These are phyloP conservation scores for Lordiphosa collinella DNA, from an alignment of 1,140 invertebrate genomes.

Conservation along the genomic window DNA sequence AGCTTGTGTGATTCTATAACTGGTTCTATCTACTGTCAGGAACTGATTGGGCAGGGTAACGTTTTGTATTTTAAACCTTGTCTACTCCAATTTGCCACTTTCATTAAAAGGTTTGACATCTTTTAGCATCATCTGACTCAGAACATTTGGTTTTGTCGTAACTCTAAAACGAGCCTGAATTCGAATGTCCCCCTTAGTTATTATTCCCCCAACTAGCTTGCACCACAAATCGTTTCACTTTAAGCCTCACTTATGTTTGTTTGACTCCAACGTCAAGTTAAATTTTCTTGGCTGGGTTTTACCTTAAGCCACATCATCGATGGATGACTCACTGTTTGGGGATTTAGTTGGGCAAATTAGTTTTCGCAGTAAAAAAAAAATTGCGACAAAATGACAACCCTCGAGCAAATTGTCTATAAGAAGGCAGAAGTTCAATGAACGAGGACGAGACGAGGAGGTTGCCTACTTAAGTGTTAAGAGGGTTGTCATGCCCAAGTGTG, in stretches of 20 bases:
- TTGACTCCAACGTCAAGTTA: constrained; percentile 15
- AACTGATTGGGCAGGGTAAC: too few relatives aligned
- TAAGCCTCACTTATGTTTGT: constrained; percentile 52
- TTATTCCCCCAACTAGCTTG: too few relatives aligned
- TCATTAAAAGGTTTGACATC: too few relatives aligned
- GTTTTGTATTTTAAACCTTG: too few relatives aligned
- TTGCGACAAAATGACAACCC: constrained; percentile 8
- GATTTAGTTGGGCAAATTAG: constrained; percentile 30
- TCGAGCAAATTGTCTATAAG: constrained; percentile 7
- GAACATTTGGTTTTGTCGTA: too few relatives aligned
- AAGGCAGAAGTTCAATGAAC: constrained; percentile 57
- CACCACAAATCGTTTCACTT: constrained; percentile 60
- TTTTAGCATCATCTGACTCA: too few relatives aligned
- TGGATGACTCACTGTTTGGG: constrained; percentile 22
- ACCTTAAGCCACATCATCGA: constrained; percentile 14
- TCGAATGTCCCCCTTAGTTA: too few relatives aligned
- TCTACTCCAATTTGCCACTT: too few relatives aligned
- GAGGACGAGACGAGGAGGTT: constrained; percentile 26
- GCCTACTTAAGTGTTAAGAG: constrained; percentile 62
- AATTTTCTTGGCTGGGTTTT: neutral
- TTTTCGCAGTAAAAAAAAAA: constrained; percentile 22
- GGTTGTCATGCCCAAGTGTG: constrained; percentile 23
- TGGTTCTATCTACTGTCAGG: too few relatives aligned
- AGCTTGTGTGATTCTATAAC: too few relatives aligned
- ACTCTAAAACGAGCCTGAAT: too few relatives aligned